These are phyloP conservation scores for Scortum barcoo DNA, from an alignment of 2,113 vertebrate species.

Conservation along the genomic window DNA sequence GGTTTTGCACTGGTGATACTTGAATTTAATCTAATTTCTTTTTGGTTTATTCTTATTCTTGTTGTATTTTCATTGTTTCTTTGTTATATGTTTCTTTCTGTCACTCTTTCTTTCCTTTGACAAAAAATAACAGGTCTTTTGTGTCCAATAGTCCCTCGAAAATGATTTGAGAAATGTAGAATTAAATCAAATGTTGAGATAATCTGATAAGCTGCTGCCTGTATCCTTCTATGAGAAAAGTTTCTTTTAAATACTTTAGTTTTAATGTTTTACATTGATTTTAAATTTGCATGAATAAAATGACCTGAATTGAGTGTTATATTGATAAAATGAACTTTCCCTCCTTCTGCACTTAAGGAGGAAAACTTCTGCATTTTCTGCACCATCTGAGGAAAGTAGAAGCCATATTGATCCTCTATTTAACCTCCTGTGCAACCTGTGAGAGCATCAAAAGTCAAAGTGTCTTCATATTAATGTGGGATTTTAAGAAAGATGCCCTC, in stretches of 20 bases:
- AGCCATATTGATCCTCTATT: not conserved
- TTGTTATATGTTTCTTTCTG: not conserved
- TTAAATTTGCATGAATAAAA: not conserved
- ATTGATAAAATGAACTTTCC: not conserved
- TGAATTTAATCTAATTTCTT: not conserved
- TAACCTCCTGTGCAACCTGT: accelerated
- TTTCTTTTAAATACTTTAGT: too few relatives aligned
- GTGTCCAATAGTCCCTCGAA: not conserved
- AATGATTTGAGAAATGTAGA: not conserved
- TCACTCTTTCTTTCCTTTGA: not conserved
- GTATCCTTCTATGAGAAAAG: not conserved
- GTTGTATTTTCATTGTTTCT: not conserved
- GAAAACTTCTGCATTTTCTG: not conserved
- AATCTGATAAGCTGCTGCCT: not conserved
- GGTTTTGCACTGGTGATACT: not conserved
- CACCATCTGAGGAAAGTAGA: not conserved
- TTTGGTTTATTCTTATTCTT: too few relatives aligned
- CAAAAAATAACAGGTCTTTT: not conserved
- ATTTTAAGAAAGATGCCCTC: not conserved
- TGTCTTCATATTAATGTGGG: not conserved
- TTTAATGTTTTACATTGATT: not conserved
- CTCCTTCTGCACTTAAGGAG: too few relatives aligned
- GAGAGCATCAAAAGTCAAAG: not conserved
- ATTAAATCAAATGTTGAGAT: not conserved
- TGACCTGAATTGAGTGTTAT: not conserved